Percentiles rank a stretch among this genome's conserved stretches.
phyloP scores from a whole-genome alignment of 2,888 invertebrate genomes.

The Nephrotoma flavescens region DNA sequence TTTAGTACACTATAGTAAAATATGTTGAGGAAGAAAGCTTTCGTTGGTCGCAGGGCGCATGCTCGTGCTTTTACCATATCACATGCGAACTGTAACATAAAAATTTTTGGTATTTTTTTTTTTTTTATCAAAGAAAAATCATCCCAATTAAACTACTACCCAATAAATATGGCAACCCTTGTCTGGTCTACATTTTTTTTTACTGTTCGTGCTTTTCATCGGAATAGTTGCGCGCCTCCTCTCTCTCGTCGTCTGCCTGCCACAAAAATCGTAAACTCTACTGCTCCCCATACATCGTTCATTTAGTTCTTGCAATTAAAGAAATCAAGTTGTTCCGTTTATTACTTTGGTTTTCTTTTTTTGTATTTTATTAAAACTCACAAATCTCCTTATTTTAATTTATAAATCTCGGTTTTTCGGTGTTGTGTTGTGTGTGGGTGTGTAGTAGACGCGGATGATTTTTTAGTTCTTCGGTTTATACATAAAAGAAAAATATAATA shows the following conservation, averaged over 20 bases:
- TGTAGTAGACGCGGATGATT: not conserved
- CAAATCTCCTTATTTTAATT: not conserved
- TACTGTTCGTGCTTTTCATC: not conserved
- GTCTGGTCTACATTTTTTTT: not conserved
- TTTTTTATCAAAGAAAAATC: not conserved
- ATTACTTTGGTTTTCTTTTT: slow-evolving; percentile 1
- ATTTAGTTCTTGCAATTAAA: slow-evolving; percentile 36
- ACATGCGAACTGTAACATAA: not conserved
- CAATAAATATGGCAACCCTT: not conserved
- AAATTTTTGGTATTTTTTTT: not conserved
- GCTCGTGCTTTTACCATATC: not conserved
- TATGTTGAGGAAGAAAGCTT: not conserved
- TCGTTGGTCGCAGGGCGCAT: not conserved
- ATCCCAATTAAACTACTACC: not conserved
- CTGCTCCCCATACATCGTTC: slow-evolving; percentile 11
- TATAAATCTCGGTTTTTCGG: not conserved
- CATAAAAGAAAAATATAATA: not conserved
- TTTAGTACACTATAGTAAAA: not conserved
- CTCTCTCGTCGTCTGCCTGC: not conserved
- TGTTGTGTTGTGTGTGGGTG: not conserved
- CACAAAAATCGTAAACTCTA: not conserved
- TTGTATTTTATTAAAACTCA: slow-evolving; percentile 1
- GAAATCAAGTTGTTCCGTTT: slow-evolving; percentile 29
- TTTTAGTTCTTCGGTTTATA: not conserved
- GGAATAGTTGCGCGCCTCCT: not conserved